phyloP scores from a whole-genome alignment of 2,113 vertebrate genomes.

The Corythoichthys haematopterus region DNA sequence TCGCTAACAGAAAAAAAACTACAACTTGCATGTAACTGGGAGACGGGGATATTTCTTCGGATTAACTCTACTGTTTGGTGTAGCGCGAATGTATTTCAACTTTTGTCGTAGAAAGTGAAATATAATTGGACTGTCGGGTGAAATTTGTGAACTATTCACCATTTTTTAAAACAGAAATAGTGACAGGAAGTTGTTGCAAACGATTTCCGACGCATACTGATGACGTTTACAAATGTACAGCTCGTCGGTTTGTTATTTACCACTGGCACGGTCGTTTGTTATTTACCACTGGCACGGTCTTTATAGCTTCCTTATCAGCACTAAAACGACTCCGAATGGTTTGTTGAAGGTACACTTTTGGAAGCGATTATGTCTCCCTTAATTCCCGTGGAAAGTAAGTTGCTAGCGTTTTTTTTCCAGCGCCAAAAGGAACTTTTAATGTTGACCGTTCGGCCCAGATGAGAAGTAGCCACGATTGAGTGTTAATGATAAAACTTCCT shows the following conservation, averaged over 20 bases:
- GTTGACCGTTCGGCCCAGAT: neutral
- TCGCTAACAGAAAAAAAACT: slow-evolving; percentile 7
- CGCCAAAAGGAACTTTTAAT: neutral
- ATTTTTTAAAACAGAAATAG: neutral
- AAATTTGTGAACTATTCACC: neutral
- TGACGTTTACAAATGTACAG: neutral
- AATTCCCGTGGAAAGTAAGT: slow-evolving; percentile 36
- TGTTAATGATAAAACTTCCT: neutral
- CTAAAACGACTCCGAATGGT: neutral
- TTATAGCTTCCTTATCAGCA: neutral
- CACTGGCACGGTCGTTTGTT: neutral
- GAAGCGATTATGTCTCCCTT: slow-evolving; percentile 17
- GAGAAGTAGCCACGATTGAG: neutral
- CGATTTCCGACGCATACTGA: neutral
- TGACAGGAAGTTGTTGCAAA: neutral
- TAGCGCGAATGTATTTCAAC: neutral
- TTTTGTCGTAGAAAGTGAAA: neutral
- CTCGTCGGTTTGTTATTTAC: slow-evolving; percentile 4
- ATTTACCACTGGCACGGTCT: neutral
- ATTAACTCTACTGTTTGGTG: neutral
- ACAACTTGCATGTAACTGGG: slow-evolving; percentile 24
- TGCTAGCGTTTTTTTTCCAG: neutral
- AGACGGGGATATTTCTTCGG: neutral
- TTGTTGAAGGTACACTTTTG: neutral
- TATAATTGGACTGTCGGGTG: neutral